These are phyloP conservation scores for Apeira syringaria DNA, from an alignment of 2,888 invertebrate genomes.

Conservation along the genomic window DNA sequence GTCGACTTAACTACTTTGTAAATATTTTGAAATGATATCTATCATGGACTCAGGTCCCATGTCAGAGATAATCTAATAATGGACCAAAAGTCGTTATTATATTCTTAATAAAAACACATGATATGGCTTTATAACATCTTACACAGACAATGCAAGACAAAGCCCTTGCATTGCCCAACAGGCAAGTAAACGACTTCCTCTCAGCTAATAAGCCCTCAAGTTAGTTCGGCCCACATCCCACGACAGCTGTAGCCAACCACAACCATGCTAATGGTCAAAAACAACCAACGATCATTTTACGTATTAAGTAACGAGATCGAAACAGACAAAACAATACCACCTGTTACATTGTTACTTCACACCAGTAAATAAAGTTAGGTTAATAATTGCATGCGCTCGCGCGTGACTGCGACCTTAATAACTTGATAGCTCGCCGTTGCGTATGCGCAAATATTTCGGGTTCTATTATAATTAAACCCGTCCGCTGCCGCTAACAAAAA, in stretches of 20 bases:
- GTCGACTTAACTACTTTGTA: no score
- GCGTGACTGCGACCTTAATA: conserved; percentile 64
- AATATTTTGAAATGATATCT: no score
- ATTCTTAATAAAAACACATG: not conserved
- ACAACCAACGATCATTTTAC: conserved; percentile 5
- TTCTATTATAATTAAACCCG: conserved; percentile 33
- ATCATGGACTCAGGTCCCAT: no score
- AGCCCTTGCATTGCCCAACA: conserved; percentile 1
- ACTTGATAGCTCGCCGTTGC: conserved; percentile 46
- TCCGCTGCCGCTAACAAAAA: no score
- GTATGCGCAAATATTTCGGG: conserved; percentile 29
- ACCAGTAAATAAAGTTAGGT: conserved; percentile 37
- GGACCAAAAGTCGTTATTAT: no score
- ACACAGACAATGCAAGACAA: conserved; percentile 1
- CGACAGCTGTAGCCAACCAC: conserved; percentile 4
- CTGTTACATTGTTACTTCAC: conserved; percentile 47
- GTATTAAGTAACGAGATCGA: conserved; percentile 27
- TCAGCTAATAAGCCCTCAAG: not conserved
- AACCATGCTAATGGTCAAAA: conserved; percentile 9
- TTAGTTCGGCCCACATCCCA: conserved; percentile 6
- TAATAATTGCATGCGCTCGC: conserved; percentile 51
- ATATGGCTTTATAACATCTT: not conserved
- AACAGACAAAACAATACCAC: conserved; percentile 26
- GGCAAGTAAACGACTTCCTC: conserved; percentile 3
- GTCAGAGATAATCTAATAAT: no score